Conservation (phyloP, 2,797 vertebrate genomes). For the Cuculus canorus region DNA sequence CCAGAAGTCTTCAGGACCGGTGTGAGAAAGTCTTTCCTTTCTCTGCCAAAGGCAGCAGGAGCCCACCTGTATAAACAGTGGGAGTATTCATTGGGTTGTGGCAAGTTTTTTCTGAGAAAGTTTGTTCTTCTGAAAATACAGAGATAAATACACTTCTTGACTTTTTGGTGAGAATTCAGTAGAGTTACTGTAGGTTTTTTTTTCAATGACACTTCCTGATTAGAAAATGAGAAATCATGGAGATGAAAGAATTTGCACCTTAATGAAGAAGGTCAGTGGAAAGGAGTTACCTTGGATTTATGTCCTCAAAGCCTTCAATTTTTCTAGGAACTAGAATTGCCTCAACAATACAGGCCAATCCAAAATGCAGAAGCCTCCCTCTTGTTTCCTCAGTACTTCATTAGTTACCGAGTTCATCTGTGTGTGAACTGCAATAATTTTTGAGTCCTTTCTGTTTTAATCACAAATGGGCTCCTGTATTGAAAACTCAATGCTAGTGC, state of each 20-base stretch:
- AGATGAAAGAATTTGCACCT: neutral
- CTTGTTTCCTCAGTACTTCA: neutral
- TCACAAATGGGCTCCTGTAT: neutral
- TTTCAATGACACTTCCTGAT: neutral
- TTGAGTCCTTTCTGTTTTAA: neutral
- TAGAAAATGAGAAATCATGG: neutral
- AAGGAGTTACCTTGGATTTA: neutral
- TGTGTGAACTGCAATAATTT: neutral
- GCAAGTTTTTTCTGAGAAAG: neutral
- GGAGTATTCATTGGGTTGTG: neutral
- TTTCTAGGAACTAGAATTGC: neutral
- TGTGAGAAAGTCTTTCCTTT: neutral
- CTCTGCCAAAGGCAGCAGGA: neutral
- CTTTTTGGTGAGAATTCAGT: neutral
- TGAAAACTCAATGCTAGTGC: neutral
- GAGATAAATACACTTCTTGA: neutral
- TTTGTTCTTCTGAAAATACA: neutral
- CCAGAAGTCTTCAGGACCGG: neutral
- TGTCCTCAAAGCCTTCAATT: neutral
- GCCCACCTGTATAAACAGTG: constrained; percentile 19
- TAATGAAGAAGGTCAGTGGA: neutral
- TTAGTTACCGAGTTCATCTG: neutral
- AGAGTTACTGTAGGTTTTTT: neutral
- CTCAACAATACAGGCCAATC: neutral
- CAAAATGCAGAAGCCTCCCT: neutral